A percentile compares a stretch with the other conserved stretches of the same genome.
Evolutionary conservation across 2,797 vertebrate genomes (phyloP).

Genomic region (Florisuga fusca): DNA sequence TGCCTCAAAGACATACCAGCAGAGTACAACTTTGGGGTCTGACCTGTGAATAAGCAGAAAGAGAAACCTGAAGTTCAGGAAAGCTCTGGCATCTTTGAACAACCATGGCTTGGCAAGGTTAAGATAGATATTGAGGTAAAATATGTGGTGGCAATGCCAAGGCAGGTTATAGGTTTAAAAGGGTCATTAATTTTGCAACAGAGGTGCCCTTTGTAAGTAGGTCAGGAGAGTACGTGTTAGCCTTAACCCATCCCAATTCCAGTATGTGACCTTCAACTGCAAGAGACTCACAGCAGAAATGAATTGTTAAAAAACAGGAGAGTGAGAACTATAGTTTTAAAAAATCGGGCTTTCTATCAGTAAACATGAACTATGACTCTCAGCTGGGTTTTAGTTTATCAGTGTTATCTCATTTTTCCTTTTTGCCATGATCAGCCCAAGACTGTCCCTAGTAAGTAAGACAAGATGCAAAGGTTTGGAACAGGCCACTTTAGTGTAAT

Average conservation of each 20-base stretch:
- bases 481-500: neutral
- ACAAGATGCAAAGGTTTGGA: neutral
- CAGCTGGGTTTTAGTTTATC: neutral
- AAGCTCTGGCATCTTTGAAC: neutral
- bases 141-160: neutral
- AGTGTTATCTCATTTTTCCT: neutral
- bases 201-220: neutral
- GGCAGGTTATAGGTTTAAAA: constrained; percentile 1
- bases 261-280: neutral
- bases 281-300: neutral
- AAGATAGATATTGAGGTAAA: neutral
- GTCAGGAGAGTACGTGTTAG: neutral
- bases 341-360: neutral
- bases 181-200: constrained; percentile 17
- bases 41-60: neutral
- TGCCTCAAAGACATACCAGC: neutral
- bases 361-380: neutral
- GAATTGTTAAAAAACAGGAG: neutral
- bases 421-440: neutral
- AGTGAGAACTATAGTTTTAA: neutral
- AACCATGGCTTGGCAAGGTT: neutral
- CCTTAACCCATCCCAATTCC: neutral
- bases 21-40: neutral
- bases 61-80: neutral
- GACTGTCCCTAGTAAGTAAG: neutral